A percentile compares a stretch with the other conserved stretches of the same genome.
Evolutionary conservation across 1,140 invertebrate species (phyloP).

Genomic region (Glossosoma conforme): DNA sequence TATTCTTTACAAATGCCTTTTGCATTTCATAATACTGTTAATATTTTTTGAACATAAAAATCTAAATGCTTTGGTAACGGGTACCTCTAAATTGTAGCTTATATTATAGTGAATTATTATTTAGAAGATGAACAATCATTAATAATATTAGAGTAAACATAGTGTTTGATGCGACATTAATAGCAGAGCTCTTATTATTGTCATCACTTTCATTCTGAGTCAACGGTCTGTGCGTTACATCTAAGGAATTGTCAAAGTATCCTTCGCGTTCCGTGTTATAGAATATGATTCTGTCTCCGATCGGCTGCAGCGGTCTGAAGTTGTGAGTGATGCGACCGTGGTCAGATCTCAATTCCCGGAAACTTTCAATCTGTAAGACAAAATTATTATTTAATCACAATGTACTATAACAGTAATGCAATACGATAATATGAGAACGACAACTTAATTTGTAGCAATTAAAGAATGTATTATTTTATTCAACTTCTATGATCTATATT

Average conservation of each 20-base stretch:
- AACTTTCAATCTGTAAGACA: constrained; percentile 62
- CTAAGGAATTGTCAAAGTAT: constrained; percentile 43
- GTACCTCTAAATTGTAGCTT: no score
- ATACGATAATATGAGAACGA: no score
- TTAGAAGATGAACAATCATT: not conserved
- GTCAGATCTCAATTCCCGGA: constrained; percentile 63
- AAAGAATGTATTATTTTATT: no score
- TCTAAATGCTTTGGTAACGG: no score
- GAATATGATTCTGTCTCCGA: constrained; percentile 59
- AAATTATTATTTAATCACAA: not conserved
- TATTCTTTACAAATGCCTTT: no score
- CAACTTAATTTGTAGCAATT: no score
- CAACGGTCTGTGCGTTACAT: constrained; percentile 11
- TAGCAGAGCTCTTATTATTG: not conserved
- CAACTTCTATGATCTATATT: no score
- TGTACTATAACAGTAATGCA: no score
- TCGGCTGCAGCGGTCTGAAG: constrained; percentile 69
- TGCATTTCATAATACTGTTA: no score
- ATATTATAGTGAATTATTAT: no score
- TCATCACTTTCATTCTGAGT: not conserved
- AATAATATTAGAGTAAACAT: not conserved
- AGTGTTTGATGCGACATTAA: no score
- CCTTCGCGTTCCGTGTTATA: constrained; percentile 50
- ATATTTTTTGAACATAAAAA: no score
- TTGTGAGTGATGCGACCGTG: constrained; percentile 68